Evolutionary conservation across 2,888 invertebrate species (phyloP), one percentile per base, ranked within the genome.

Genomic region (Brachyopa scutellaris): DNA sequence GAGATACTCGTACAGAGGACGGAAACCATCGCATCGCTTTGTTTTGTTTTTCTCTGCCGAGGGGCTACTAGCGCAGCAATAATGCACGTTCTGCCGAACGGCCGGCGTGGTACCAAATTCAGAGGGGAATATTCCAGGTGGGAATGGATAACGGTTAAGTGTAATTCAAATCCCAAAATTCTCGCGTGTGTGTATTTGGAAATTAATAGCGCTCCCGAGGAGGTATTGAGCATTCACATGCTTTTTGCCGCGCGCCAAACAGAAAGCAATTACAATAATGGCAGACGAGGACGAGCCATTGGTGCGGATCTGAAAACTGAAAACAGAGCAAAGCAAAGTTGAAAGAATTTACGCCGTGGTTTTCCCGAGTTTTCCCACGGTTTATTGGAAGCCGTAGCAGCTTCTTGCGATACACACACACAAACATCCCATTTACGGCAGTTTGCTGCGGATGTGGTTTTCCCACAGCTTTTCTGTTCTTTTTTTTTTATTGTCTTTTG

Each of bases 211-310:
- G 36, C 55, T 19, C 38, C n/a, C n/a, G 64, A 36, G 11, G 36
- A 38, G 19, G 36, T 2, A 11, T 3, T 4, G n/a, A 15, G 57
- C 33, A 45, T 23, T n/a, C 23, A 11, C 36, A 26, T 55, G 55
- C 49, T 79, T 45, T 74, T 79, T 74, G 74, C 49, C 36, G 49
- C 49, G 33, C 64, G 29, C 26, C 3, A 57, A 74, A 69, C 76
- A 64, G 36, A 76, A 80, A 80, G 80, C 80, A 80, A 80, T 80
- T 74, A 69, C 80, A 64, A 80, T 80, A 74, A 80, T 69, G 62
- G 62, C 66, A 42, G 55, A 62, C 79, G 74, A 62, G 49, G 55
- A 62, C 79, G 74, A 62, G 49, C 73, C 73, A 49, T 73, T 79
- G 61, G 61, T 26, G n/a, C n/a, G 61, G 33, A 11, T 31, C 55